Evolutionary conservation across 1,140 invertebrate genomes (phyloP).

Genomic region (Calephelis nemesis): DNA sequence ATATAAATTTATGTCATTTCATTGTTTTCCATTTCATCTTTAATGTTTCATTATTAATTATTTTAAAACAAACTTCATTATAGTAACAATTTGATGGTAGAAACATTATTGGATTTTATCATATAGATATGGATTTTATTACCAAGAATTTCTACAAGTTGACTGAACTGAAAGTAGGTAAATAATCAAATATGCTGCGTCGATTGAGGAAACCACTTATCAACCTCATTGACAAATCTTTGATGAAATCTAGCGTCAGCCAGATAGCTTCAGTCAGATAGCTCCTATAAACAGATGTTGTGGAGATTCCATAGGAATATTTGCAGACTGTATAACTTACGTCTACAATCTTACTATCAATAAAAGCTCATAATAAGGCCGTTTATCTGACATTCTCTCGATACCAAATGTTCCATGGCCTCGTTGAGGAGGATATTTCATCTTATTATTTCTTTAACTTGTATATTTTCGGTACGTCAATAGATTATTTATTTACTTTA

Average conservation of each 20-base stretch:
- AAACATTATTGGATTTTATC: no score
- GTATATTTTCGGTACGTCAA: neutral
- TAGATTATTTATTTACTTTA: no score
- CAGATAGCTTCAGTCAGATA: conserved; percentile 41
- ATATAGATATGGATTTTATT: no score
- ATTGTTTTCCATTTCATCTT: no score
- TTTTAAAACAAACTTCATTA: no score
- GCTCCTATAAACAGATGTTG: conserved; percentile 27
- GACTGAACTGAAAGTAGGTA: conserved; percentile 48
- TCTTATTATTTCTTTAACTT: neutral
- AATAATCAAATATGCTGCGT: conserved; percentile 45
- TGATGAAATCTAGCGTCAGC: conserved; percentile 45
- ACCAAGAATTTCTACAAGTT: conserved; percentile 21
- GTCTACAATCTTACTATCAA: conserved; percentile 8
- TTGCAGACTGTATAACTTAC: conserved; percentile 3
- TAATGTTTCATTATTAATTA: no score
- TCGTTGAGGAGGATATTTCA: neutral
- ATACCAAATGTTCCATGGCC: conserved; percentile 12
- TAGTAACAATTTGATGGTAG: no score
- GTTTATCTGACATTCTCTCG: conserved; percentile 4
- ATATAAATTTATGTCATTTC: no score
- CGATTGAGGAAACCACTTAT: conserved; percentile 63
- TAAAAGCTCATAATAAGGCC: conserved; percentile 15
- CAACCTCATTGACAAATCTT: conserved; percentile 49
- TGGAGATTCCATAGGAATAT: conserved; percentile 2